Evolutionary conservation across 2,113 vertebrate species (phyloP).

Genomic region (Patagioenas fasciata): DNA sequence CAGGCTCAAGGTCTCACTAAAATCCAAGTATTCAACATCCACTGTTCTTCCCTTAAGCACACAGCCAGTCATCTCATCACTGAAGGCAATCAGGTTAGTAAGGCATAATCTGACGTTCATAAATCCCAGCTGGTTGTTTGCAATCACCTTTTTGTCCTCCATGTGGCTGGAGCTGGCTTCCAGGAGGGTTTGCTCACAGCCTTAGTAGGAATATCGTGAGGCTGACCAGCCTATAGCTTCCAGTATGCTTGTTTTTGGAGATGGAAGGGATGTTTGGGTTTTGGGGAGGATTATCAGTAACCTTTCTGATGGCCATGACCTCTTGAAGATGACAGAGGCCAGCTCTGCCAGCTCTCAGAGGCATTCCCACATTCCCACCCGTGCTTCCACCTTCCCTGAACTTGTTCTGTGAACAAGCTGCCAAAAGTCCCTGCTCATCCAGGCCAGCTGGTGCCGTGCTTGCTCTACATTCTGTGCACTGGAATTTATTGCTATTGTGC

Average conservation of each 20-base stretch:
- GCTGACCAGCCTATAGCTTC: too few species aligned
- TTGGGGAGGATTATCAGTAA: neutral
- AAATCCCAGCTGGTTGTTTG: neutral
- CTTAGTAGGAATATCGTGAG: neutral
- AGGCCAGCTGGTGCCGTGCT: neutral
- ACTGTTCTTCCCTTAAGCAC: neutral
- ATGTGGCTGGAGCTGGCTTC: neutral
- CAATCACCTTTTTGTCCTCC: neutral
- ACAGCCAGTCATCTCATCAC: neutral
- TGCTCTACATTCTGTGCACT: neutral
- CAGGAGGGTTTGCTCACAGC: neutral
- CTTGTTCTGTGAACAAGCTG: neutral
- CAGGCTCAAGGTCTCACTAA: neutral
- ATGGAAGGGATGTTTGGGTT: neutral
- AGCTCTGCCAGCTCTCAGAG: neutral
- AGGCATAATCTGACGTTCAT: neutral
- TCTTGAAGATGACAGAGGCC: neutral
- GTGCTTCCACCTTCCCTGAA: neutral
- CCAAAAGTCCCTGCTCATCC: neutral
- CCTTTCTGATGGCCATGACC: neutral
- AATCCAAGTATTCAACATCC: neutral
- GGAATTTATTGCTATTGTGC: neutral
- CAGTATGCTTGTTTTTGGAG: neutral
- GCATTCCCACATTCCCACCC: neutral
- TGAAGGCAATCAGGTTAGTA: neutral